Conservation (phyloP, 2,888 invertebrate species). For the Epiblema foenella region DNA sequence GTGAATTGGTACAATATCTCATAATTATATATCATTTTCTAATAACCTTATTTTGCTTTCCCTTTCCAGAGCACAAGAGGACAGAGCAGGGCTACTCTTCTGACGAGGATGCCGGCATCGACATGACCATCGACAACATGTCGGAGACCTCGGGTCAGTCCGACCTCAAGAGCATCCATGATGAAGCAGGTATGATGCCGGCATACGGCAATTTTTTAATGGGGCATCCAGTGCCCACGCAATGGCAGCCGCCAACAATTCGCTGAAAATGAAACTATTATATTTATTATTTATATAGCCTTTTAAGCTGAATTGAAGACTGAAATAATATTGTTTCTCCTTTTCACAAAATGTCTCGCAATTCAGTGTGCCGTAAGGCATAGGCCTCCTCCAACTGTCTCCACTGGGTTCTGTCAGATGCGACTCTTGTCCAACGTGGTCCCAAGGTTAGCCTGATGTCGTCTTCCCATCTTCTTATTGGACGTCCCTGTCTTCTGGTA, state of each 20-base stretch:
- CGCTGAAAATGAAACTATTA: background rate
- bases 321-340: too few relatives aligned
- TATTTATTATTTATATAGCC: too few relatives aligned
- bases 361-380: too few relatives aligned
- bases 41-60: background rate
- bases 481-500: too few relatives aligned
- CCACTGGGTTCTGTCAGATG: too few relatives aligned
- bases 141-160: conserved; percentile 92
- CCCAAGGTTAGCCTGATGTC: too few relatives aligned
- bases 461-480: too few relatives aligned
- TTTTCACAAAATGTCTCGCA: too few relatives aligned
- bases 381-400: too few relatives aligned
- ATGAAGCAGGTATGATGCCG: conserved; percentile 77
- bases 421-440: too few relatives aligned
- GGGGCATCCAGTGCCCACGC: background rate
- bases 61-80: conserved; percentile 75
- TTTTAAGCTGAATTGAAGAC: too few relatives aligned
- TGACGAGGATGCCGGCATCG: conserved; percentile 88
- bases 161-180: conserved; percentile 88
- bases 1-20: background rate
- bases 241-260: background rate
- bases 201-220: background rate
- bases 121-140: conserved; percentile 90
- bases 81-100: conserved; percentile 87
- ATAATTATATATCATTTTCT: too few relatives aligned